Base-by-base conservation (phyloP, 2,888 invertebrate species). In the Nemotelus nigrinus region DNA sequence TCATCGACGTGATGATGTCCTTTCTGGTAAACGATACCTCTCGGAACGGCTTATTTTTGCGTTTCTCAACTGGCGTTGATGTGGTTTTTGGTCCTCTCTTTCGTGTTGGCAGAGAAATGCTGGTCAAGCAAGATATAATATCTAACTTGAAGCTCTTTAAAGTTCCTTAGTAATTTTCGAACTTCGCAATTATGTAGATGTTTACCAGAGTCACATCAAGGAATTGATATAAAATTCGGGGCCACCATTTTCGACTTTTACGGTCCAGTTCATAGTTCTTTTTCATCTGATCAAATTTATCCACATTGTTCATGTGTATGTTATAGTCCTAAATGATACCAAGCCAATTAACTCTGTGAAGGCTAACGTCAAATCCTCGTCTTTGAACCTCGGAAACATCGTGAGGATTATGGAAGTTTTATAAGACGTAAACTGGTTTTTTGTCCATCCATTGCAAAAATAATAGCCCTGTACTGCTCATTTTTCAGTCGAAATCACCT, bases 401-500 rank as follows among this genome's bases (percentile, higher is more conserved):
- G 25, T 7, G 4, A 65, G 47, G 65, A 65, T 47, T n/a, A 43
- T 65, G 45, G 47, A 65, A 45, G 48, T 65, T 65, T 65, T 45
- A 65, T 65, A 65, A 47, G 7, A 65, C 65, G 6, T 6, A 8
- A 48, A 68, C 50, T 25, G n/a, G 68, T 7, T 50, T 68, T n/a
- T 68, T 70, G 44, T 70, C 10, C 55, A 55, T 55, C 53, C 70
- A 70, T 47, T 70, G 47, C 67, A 67, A 67, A 67, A 39, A 67
- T 8, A 63, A 57, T 39, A 47, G 67, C 25, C 65, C 75, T 53
- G 78, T 60, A 60, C 72, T 76, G 67, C 78, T 78, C 39, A 76
- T 76, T 57, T 74, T 63, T 48, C 67, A 65, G 41, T 76, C 76
- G 47, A 76, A 71, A 57, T 78, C 76, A 55, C 78, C 79, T 67